Evolutionary conservation across 2,113 vertebrate genomes (phyloP).

Genomic region (Entosphenus tridentatus): DNA sequence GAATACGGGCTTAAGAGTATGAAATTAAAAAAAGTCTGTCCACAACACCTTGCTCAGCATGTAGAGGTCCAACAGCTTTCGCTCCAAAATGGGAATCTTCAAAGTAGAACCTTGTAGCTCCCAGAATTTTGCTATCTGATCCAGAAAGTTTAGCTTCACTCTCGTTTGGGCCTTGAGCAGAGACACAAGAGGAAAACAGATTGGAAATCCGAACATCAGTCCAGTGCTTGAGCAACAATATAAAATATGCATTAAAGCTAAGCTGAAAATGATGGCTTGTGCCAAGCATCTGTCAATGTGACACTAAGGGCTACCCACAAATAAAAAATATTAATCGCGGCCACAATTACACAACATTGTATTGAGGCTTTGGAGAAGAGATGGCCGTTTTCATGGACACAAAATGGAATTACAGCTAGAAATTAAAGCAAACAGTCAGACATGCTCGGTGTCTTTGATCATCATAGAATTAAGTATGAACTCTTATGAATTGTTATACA

Average conservation of each 20-base stretch:
- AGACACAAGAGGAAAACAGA: too few species aligned
- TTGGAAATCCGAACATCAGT: too few species aligned
- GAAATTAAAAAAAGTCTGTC: too few species aligned
- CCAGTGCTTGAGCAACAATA: too few species aligned
- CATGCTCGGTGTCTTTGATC: not conserved
- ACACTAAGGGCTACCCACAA: too few species aligned
- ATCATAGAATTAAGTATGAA: not conserved
- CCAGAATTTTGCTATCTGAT: constrained; percentile 98
- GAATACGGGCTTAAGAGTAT: too few species aligned
- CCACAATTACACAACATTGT: too few species aligned
- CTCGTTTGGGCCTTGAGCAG: constrained; percentile 60
- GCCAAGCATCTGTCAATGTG: too few species aligned
- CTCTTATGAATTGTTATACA: not conserved
- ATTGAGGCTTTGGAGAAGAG: not conserved
- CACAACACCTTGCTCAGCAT: constrained; percentile 61
- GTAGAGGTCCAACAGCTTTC: constrained; percentile 86
- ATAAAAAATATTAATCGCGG: too few species aligned
- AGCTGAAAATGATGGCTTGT: too few species aligned
- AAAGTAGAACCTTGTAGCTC: constrained; percentile 79
- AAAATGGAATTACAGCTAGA: not conserved
- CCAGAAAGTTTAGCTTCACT: constrained; percentile 90
- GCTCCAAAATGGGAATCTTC: constrained; percentile 90
- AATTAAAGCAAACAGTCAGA: not conserved
- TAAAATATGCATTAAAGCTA: too few species aligned
- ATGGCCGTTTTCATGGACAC: not conserved